A percentile compares a stretch with the other conserved stretches of the same genome.
Conservation (phyloP, 2,113 vertebrate species). For the Xerus inauris region DNA sequence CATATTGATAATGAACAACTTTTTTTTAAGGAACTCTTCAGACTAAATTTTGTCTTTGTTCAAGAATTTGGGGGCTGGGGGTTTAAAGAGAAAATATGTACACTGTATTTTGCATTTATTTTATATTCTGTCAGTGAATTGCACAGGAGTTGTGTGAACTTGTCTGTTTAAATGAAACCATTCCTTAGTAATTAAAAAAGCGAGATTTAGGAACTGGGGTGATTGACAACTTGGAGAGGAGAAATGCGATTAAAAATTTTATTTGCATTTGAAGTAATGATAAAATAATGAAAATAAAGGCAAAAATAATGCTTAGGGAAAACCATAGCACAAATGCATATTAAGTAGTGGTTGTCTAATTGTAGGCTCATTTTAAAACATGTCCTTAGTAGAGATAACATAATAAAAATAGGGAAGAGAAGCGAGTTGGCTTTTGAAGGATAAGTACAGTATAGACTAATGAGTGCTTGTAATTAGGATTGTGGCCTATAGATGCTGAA, state of each 20-base stretch:
- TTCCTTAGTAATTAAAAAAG: neutral
- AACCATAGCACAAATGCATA: neutral
- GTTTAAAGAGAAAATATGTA: neutral
- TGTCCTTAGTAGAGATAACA: neutral
- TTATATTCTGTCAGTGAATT: neutral
- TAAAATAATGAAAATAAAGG: conserved; percentile 3
- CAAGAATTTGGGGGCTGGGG: neutral
- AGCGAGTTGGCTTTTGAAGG: neutral
- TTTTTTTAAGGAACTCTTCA: neutral
- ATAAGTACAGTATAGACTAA: rapidly evolving
- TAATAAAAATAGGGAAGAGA: neutral
- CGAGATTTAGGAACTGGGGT: neutral
- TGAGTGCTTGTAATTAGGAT: too few relatives aligned
- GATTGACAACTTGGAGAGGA: neutral
- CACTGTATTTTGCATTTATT: neutral
- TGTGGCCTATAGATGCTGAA: neutral
- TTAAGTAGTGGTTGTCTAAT: neutral
- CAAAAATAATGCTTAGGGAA: neutral
- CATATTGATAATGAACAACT: neutral
- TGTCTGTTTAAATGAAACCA: neutral
- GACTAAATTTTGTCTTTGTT: neutral
- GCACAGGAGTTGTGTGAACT: neutral
- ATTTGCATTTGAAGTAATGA: neutral
- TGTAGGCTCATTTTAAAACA: neutral
- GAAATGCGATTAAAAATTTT: neutral